Percentiles rank a stretch among this genome's conserved stretches.
Conservation (phyloP, 2,113 vertebrate genomes). For the Prolemur simus region DNA sequence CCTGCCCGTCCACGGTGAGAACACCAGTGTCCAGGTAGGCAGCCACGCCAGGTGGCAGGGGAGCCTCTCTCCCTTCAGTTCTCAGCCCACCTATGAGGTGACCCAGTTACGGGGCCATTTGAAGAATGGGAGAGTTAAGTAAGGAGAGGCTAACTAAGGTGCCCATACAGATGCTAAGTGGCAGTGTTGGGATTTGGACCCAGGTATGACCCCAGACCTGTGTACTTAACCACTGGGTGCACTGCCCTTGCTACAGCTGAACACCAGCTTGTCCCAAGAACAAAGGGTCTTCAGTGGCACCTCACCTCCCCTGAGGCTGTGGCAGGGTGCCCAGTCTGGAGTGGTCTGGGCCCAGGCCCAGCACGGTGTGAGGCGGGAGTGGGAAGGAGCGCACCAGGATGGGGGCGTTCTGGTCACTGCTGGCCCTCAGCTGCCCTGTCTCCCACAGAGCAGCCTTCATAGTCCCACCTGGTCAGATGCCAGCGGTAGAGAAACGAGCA, state of each 20-base stretch:
- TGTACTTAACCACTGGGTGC: not conserved
- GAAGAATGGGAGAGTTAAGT: not conserved
- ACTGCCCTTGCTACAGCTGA: not conserved
- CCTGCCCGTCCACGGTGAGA: accelerated
- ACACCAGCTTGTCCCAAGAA: not conserved
- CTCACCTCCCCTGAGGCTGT: too few species aligned
- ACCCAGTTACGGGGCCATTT: not conserved
- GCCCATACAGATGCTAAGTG: not conserved
- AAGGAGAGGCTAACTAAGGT: not conserved
- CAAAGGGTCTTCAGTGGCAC: not conserved
- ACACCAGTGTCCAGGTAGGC: not conserved
- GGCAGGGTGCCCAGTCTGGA: not conserved
- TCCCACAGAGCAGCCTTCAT: accelerated
- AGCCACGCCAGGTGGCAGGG: not conserved
- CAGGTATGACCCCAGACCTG: not conserved
- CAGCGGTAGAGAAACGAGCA: not conserved
- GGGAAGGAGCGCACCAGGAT: too few species aligned
- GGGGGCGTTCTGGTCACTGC: not conserved
- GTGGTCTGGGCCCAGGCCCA: not conserved
- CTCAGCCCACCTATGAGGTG: not conserved
- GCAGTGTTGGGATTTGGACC: not conserved
- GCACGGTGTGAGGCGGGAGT: not conserved
- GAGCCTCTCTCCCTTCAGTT: not conserved
- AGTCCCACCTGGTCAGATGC: not conserved
- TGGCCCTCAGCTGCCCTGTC: not conserved